Conservation (phyloP, 2,888 invertebrate species). For the Eudasyphora cyanicolor region DNA sequence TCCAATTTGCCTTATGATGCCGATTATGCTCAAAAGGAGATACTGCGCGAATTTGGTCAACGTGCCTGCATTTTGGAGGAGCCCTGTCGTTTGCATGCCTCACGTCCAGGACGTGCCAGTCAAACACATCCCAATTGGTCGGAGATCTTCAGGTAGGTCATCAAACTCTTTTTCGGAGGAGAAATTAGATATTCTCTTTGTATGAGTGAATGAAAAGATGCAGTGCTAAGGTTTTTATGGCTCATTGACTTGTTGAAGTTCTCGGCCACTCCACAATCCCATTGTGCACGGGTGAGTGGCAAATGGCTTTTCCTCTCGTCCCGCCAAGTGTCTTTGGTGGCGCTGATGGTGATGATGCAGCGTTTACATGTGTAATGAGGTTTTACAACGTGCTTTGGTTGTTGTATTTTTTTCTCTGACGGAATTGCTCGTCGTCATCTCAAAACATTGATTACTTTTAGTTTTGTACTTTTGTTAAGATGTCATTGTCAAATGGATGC, state of each 20-base stretch:
- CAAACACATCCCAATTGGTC: constrained; percentile 66
- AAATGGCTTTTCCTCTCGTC: constrained; percentile 64
- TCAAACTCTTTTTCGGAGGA: not conserved
- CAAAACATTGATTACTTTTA: constrained; percentile 55
- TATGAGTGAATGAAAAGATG: too few species aligned
- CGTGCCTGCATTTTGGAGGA: constrained; percentile 90
- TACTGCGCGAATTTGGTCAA: constrained; percentile 88
- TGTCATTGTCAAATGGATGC: constrained; percentile 70
- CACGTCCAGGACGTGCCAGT: constrained; percentile 73
- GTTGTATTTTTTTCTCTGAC: constrained; percentile 43
- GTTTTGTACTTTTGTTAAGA: constrained; percentile 65
- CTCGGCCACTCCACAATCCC: constrained; percentile 23
- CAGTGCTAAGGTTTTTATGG: constrained; percentile 70
- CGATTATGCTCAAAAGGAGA: constrained; percentile 88
- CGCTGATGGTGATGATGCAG: constrained; percentile 17
- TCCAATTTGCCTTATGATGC: constrained; percentile 82
- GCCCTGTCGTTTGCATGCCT: constrained; percentile 83
- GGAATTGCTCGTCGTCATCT: constrained; percentile 67
- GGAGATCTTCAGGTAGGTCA: constrained; percentile 87
- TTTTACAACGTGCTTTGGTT: constrained; percentile 69
- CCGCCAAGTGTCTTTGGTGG: not conserved
- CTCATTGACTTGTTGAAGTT: constrained; percentile 68
- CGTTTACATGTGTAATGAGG: constrained; percentile 62
- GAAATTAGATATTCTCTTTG: too few species aligned
- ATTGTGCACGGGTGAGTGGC: constrained; percentile 48